These are phyloP conservation scores for Zosterops pallidus DNA, from an alignment of 2,113 vertebrate species.

Conservation along the genomic window DNA sequence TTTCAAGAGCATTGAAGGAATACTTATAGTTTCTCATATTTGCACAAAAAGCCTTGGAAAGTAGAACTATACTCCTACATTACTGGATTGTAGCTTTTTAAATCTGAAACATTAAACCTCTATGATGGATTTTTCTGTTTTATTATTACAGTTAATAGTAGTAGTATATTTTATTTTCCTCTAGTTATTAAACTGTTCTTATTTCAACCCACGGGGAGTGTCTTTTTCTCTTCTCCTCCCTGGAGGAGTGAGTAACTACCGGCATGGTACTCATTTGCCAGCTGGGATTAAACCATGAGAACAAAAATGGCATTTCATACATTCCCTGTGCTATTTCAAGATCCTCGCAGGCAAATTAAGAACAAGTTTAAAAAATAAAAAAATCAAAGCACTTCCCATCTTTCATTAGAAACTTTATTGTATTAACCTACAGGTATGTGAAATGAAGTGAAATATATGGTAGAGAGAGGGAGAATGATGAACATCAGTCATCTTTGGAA, in stretches of 20 bases:
- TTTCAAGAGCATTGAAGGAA: neutral
- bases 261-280: neutral
- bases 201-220: neutral
- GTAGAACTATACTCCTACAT: no score
- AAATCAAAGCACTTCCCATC: neutral
- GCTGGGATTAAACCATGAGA: neutral
- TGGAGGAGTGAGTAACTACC: neutral
- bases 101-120: neutral
- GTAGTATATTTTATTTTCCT: neutral
- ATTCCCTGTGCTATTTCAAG: neutral
- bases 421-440: constrained; percentile 55
- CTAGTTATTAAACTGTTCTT: neutral
- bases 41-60: neutral
- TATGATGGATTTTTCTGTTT: neutral
- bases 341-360: neutral
- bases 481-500: constrained; percentile 67
- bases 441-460: constrained; percentile 43
- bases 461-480: constrained; percentile 33
- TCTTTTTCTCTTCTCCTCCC: neutral
- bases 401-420: constrained; percentile 74
- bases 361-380: neutral
- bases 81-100: neutral
- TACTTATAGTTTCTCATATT: neutral
- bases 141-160: neutral
- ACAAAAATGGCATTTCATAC: neutral